Conservation (phyloP, 2,888 invertebrate species). For the Patella caerulea region DNA sequence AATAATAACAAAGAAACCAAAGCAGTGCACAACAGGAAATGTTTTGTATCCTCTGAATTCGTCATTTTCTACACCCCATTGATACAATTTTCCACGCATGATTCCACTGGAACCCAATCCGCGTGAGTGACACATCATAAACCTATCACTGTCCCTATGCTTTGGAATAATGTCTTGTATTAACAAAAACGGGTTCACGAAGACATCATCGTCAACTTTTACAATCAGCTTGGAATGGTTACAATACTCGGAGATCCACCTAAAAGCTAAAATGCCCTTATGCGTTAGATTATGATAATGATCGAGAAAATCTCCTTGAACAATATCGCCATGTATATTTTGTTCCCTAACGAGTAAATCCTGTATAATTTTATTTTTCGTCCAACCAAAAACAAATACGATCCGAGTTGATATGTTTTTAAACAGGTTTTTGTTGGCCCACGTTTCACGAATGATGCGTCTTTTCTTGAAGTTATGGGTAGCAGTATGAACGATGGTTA, state of each 20-base stretch:
- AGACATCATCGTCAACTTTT: slow-evolving; percentile 62
- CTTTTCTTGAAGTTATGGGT: slow-evolving; percentile 49
- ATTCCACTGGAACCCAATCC: slow-evolving; percentile 51
- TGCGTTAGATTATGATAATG: too few species aligned
- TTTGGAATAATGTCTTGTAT: slow-evolving; percentile 43
- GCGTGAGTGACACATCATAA: slow-evolving; percentile 51
- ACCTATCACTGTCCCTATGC: slow-evolving; percentile 38
- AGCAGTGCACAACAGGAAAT: slow-evolving; percentile 65
- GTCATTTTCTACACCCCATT: slow-evolving; percentile 54
- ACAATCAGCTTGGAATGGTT: slow-evolving; percentile 47
- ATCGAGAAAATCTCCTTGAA: slow-evolving; percentile 47
- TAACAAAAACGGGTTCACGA: slow-evolving; percentile 57
- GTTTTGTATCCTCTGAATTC: slow-evolving; percentile 54
- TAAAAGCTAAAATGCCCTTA: not conserved
- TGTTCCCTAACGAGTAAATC: slow-evolving; percentile 53
- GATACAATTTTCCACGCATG: slow-evolving; percentile 40
- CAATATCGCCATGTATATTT: slow-evolving; percentile 48
- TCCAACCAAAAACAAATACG: slow-evolving; percentile 41
- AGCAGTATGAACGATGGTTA: slow-evolving; percentile 55
- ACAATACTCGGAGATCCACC: slow-evolving; percentile 57
- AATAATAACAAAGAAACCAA: slow-evolving; percentile 61
- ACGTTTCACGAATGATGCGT: slow-evolving; percentile 52
- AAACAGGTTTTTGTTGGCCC: slow-evolving; percentile 51
- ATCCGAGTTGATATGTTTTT: slow-evolving; percentile 42
- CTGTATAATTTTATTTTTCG: slow-evolving; percentile 39